phyloP scores from a whole-genome alignment of 2,797 vertebrate species.

The Scyliorhinus canicula region DNA sequence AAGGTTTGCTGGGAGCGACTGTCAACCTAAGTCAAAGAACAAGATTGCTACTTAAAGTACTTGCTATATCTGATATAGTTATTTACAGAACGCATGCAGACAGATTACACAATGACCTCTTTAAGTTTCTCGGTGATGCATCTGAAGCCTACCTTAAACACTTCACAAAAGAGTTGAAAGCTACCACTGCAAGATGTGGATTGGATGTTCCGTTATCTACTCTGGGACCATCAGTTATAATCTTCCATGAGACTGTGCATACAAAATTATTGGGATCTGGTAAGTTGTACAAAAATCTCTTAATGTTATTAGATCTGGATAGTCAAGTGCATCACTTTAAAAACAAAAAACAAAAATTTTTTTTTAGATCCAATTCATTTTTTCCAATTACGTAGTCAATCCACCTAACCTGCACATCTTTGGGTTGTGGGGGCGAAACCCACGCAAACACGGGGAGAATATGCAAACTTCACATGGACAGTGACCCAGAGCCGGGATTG shows the following conservation, averaged over 20 bases:
- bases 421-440: no score
- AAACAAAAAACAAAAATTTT: no score
- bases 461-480: no score
- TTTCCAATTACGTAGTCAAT: no score
- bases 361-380: no score
- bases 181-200: constrained; percentile 89
- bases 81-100: constrained; percentile 96
- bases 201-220: constrained; percentile 93
- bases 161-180: constrained; percentile 92
- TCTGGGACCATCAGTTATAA: constrained; percentile 88
- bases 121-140: constrained; percentile 97
- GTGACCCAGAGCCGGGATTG: no score
- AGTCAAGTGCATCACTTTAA: not conserved
- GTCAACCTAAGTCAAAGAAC: constrained; percentile 92
- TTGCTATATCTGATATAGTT: constrained; percentile 92
- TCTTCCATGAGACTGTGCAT: constrained; percentile 97
- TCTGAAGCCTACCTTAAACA: constrained; percentile 96
- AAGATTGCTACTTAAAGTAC: constrained; percentile 87
- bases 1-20: constrained; percentile 88
- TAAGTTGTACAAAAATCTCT: constrained; percentile 53
- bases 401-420: no score
- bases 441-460: no score
- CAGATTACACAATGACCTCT: constrained; percentile 94
- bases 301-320: not conserved
- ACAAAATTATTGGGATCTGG: constrained; percentile 92